Evolutionary conservation across 1,140 invertebrate genomes (phyloP), one percentile per base, ranked within the genome.

Genomic region (Scylla paramamosain): DNA sequence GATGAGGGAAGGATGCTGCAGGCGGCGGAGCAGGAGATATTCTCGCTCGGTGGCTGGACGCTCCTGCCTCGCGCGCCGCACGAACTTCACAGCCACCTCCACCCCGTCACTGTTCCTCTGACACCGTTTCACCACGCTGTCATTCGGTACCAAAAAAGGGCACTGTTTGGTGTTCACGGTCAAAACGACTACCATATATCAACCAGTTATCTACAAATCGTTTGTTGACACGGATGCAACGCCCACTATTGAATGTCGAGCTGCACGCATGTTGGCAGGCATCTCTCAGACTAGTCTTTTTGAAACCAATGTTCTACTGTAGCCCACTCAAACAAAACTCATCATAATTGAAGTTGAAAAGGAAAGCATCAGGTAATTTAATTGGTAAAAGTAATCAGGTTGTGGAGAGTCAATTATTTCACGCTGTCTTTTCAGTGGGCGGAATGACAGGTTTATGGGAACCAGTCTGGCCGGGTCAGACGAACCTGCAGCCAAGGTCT

Each of bases 71-170:
- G 97, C 97, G 14, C 97, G 97, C n/a, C 97, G 97, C 7, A 98
- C 98, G 97, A 98, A 98, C 96, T 99, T 99, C 0, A 98, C 97
- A 0, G 98, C 98, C 3, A 98, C 98, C 96, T 98, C 97, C 93
- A 98, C 98, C 6, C 98, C 98, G 4, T 98, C 98, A 25, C 98
- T 98, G 67, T 97, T 96, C 93, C 97, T 97, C 48, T 96, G 96
- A 96, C 97, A 97, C 45, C 96, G 96, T 83, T 97, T 96, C 3
- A 97, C 97, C 48, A 97, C 96, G 97, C 96, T 95, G 83, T 31
- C n/a, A 39, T 4, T 10, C 28, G 32, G 25, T 0, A 39, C 31
- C 31, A 89, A 3, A n/a, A 89, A 59, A 4, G 52, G 52, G 1
- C 52, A 59, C 52, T 59, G 52, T 59, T 59, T 0, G 52, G 52